Conservation (phyloP, 2,888 invertebrate genomes). For the Macaria liturata region DNA sequence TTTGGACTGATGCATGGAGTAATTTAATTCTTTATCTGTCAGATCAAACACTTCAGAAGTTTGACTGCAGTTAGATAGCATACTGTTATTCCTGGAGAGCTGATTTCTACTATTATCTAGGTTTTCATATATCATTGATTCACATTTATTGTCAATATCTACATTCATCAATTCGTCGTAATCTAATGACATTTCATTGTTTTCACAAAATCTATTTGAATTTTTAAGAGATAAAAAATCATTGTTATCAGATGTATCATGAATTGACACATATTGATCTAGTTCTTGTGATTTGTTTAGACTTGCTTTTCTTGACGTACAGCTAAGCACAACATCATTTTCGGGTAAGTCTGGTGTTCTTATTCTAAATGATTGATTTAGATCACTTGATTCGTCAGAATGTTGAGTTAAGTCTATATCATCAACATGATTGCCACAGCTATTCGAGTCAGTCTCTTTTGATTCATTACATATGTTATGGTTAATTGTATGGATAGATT, state of each 20-base stretch:
- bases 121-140: constrained; percentile 3
- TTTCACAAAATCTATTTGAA: constrained; percentile 50
- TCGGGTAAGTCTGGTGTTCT: too few relatives aligned
- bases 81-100: constrained; percentile 21
- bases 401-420: constrained; percentile 61
- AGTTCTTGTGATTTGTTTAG: neutral
- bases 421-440: neutral
- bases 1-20: constrained; percentile 76
- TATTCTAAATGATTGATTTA: neutral
- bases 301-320: too few relatives aligned
- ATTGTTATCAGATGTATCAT: neutral
- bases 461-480: too few relatives aligned
- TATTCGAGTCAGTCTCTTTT: too few relatives aligned
- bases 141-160: constrained; percentile 1
- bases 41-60: constrained; percentile 60
- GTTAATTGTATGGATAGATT: too few relatives aligned
- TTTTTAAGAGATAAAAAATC: constrained; percentile 6
- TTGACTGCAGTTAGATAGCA: constrained; percentile 45
- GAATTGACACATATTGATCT: neutral
- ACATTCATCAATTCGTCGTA: constrained; percentile 61
- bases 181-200: constrained; percentile 62
- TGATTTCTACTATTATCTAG: constrained; percentile 1
- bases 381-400: constrained; percentile 41
- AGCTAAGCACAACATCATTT: too few relatives aligned
- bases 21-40: constrained; percentile 85